phyloP scores from a whole-genome alignment of 2,888 invertebrate species.

The Drosophila imparisetae region DNA sequence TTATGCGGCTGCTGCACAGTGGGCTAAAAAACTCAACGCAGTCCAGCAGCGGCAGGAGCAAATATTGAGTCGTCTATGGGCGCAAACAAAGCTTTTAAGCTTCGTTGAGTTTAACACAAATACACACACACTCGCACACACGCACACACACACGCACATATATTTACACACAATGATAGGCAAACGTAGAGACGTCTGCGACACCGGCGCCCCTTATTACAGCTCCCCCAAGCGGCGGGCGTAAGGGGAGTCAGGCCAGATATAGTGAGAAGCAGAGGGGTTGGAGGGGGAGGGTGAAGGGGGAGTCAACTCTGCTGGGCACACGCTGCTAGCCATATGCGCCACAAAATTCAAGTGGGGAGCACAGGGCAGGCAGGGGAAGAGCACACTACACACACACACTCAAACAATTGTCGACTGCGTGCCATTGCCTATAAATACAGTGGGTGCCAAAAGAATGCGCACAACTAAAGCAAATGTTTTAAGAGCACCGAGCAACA shows the following conservation, averaged over 20 bases:
- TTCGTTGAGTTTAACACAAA: constrained; percentile 69
- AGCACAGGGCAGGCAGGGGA: constrained; percentile 4
- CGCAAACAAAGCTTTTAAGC: constrained; percentile 78
- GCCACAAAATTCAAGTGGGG: constrained; percentile 32
- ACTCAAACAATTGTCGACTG: constrained; percentile 23
- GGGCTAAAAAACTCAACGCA: constrained; percentile 28
- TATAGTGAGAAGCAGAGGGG: constrained; percentile 1
- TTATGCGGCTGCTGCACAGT: constrained; percentile 31
- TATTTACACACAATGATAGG: constrained; percentile 27
- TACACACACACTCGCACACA: constrained; percentile 33
- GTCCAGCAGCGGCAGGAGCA: constrained; percentile 33
- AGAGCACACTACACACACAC: constrained; percentile 10
- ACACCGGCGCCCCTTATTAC: constrained; percentile 49
- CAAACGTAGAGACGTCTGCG: constrained; percentile 24
- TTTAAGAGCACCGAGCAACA: not conserved
- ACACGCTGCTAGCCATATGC: constrained; percentile 67
- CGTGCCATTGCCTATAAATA: constrained; percentile 31
- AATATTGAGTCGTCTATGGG: constrained; percentile 68
- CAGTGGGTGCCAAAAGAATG: constrained; percentile 24
- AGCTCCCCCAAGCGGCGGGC: constrained; percentile 27
- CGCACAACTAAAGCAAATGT: not conserved
- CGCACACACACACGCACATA: constrained; percentile 25
- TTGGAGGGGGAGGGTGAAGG: not conserved
- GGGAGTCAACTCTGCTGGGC: constrained; percentile 31
- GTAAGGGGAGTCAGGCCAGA: not conserved